These are phyloP conservation scores for Mormyrus iriodes DNA, from an alignment of 2,113 vertebrate genomes.

Conservation along the genomic window DNA sequence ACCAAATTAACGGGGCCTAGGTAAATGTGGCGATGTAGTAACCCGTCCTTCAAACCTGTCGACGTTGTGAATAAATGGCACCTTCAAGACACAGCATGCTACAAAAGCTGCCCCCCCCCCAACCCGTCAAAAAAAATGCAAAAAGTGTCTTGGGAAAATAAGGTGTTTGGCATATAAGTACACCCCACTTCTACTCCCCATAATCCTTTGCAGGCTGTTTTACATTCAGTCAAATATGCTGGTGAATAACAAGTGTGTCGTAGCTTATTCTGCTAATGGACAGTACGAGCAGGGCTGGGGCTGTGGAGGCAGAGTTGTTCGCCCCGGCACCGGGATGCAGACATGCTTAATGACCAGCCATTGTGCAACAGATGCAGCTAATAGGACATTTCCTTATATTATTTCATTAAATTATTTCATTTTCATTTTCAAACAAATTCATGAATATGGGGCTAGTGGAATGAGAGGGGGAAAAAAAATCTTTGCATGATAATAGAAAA, in stretches of 20 bases:
- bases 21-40: slow-evolving; percentile 67
- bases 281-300: background rate
- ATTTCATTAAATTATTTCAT: background rate
- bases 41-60: slow-evolving; percentile 70
- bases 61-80: slow-evolving; percentile 47
- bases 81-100: slow-evolving; percentile 44
- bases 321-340: background rate
- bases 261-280: background rate
- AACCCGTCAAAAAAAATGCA: background rate
- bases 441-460: slow-evolving; percentile 14
- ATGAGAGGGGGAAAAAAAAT: slow-evolving; percentile 45
- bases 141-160: background rate
- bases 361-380: background rate
- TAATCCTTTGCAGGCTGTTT: background rate
- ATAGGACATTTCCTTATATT: background rate
- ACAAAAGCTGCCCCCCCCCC: background rate
- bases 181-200: background rate
- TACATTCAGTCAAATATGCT: background rate
- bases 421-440: background rate
- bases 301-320: background rate
- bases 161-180: slow-evolving; percentile 6
- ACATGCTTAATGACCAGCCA: background rate
- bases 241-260: background rate
- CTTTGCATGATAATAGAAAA: slow-evolving; percentile 68
- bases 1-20: slow-evolving; percentile 71